Conservation (phyloP, 2,797 vertebrate species). For the Danionella dracula region DNA sequence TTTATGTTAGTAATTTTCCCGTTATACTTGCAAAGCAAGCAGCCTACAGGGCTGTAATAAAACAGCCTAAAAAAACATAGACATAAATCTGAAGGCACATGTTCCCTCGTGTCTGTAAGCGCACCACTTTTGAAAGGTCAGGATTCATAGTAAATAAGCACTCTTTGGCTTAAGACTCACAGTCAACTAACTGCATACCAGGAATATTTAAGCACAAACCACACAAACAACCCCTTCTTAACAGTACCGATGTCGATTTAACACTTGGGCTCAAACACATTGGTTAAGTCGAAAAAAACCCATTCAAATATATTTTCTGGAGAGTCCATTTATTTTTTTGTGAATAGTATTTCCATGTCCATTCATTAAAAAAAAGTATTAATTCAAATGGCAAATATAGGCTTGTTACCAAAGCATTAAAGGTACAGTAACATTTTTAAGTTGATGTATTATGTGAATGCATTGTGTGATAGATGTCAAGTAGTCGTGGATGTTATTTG, state of each 20-base stretch:
- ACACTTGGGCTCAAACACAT: slow-evolving; percentile 3
- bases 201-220: slow-evolving; percentile 40
- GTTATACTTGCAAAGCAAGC: slow-evolving; percentile 19
- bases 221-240: slow-evolving; percentile 31
- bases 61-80: slow-evolving; percentile 11
- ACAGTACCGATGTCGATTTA: slow-evolving; percentile 16
- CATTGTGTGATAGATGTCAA: no score
- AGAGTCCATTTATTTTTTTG: no score
- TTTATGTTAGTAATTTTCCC: no score
- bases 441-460: no score
- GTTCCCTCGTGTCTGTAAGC: slow-evolving; percentile 32
- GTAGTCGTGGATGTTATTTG: no score
- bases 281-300: no score
- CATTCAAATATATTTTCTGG: no score
- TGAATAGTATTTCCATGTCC: no score
- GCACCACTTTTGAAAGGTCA: slow-evolving; percentile 27
- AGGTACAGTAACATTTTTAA: no score
- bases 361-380: no score
- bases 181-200: slow-evolving; percentile 31
- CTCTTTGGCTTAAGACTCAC: slow-evolving; percentile 22
- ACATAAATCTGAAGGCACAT: neutral
- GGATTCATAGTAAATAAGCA: slow-evolving; percentile 41
- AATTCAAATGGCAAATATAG: no score
- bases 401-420: no score
- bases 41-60: slow-evolving; percentile 4